Evolutionary conservation across 2,797 vertebrate genomes (phyloP).

Genomic region (Caiman crocodilus): DNA sequence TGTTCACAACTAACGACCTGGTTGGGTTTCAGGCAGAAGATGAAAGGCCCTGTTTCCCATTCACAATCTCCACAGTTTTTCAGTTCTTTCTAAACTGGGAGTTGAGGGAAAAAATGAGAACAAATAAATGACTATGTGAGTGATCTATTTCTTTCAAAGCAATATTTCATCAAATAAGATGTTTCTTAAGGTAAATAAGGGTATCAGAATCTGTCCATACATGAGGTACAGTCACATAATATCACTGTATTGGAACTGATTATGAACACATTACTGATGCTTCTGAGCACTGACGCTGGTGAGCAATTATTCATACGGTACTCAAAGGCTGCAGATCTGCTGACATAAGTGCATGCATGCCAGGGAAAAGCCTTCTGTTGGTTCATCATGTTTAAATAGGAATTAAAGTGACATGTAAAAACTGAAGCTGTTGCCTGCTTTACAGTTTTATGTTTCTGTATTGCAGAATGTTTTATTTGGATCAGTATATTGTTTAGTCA

Average conservation of each 20-base stretch:
- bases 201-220: not conserved
- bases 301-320: not conserved
- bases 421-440: not conserved
- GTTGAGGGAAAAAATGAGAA: not conserved
- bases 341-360: not conserved
- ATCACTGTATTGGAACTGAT: not conserved
- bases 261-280: not conserved
- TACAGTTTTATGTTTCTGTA: not conserved
- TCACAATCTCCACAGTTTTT: not conserved
- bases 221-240: not conserved
- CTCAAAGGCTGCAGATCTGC: not conserved
- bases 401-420: not conserved
- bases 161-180: not conserved
- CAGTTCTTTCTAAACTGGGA: not conserved
- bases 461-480: fast-evolving
- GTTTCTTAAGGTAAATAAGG: not conserved
- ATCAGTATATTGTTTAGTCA: not conserved
- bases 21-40: not conserved
- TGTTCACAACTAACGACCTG: not conserved
- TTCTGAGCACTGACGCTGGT: not conserved
- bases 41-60: not conserved
- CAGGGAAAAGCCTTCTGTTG: not conserved
- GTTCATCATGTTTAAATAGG: not conserved
- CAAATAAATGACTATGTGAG: not conserved
- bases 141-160: not conserved